Conservation (phyloP, 64 coral and sea anemone genomes). For the Dendrophyllia cribrosa region DNA sequence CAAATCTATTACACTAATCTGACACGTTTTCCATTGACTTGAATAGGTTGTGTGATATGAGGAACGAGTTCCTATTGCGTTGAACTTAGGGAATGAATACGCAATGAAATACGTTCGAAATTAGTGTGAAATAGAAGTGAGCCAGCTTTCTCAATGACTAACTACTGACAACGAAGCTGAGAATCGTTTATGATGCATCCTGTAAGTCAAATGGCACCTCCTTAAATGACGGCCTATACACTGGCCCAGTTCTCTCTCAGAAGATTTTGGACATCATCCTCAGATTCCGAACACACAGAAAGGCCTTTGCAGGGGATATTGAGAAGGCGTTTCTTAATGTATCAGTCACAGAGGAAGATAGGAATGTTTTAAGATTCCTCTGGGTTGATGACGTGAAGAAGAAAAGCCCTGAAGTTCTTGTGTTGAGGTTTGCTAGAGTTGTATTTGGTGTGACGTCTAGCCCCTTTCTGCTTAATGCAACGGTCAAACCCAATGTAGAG, state of each 20-base stretch:
- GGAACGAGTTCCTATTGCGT: too few species aligned
- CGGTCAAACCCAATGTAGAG: slow-evolving; percentile 21
- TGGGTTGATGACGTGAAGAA: slow-evolving; percentile 40
- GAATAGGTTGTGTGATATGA: too few species aligned
- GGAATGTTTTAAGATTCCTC: slow-evolving; percentile 48
- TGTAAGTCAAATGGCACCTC: slow-evolving; percentile 53
- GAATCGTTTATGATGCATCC: slow-evolving; percentile 80
- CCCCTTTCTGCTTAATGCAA: slow-evolving; percentile 43
- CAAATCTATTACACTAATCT: too few species aligned
- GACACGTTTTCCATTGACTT: too few species aligned
- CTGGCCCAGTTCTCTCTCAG: slow-evolving; percentile 40
- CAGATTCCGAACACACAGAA: slow-evolving; percentile 51
- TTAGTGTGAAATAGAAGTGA: too few species aligned
- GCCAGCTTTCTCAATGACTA: too few species aligned
- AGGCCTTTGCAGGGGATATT: slow-evolving; percentile 50
- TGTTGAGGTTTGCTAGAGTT: slow-evolving; percentile 41
- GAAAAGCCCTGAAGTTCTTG: slow-evolving; percentile 1
- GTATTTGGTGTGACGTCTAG: slow-evolving; percentile 49
- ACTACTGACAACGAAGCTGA: neutral
- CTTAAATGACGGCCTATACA: slow-evolving; percentile 67
- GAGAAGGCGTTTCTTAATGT: slow-evolving; percentile 70
- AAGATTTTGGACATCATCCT: slow-evolving; percentile 61
- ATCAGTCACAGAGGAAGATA: slow-evolving; percentile 10
- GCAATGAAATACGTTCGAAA: too few species aligned
- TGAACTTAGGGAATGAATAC: too few species aligned